These are phyloP conservation scores for Aramus guarauna DNA, from an alignment of 2,113 vertebrate genomes.

Conservation along the genomic window DNA sequence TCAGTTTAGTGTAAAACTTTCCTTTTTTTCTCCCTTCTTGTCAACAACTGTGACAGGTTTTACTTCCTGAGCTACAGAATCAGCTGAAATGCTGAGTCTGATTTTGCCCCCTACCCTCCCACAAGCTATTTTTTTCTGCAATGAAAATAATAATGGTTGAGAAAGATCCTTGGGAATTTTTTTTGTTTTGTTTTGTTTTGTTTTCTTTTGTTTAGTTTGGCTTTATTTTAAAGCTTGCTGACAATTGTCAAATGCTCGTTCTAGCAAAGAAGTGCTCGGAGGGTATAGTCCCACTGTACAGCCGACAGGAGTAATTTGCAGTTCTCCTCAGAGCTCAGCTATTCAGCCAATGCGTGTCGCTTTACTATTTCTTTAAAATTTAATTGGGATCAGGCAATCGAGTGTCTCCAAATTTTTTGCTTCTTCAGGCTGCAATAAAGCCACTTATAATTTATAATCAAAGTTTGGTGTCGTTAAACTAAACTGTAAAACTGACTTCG, in stretches of 20 bases:
- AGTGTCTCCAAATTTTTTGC: not conserved
- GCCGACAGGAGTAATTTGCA: not conserved
- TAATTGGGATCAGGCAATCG: constrained; percentile 61
- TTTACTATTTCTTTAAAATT: constrained; percentile 70
- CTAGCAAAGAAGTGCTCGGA: not conserved
- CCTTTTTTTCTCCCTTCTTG: not conserved
- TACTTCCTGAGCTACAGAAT: constrained; percentile 9
- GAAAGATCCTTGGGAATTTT: not conserved
- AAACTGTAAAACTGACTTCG: constrained; percentile 63
- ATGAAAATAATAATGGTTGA: constrained; percentile 9
- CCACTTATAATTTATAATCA: constrained; percentile 72
- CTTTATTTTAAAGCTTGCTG: constrained; percentile 54
- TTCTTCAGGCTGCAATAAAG: constrained; percentile 35
- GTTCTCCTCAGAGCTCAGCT: not conserved
- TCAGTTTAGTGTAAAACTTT: not conserved
- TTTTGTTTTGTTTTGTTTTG: not conserved
- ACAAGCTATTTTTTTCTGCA: not conserved
- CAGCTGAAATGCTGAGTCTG: constrained; percentile 3
- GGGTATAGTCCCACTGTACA: not conserved
- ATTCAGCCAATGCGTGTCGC: not conserved
- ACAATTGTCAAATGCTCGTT: constrained; percentile 30
- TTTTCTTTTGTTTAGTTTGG: constrained; percentile 20
- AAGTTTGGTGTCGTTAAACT: constrained; percentile 70
- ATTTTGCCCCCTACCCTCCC: constrained; percentile 3
- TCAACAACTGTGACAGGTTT: not conserved